These are phyloP conservation scores for Hippocampus zosterae DNA, from an alignment of 2,113 vertebrate species.

Conservation along the genomic window DNA sequence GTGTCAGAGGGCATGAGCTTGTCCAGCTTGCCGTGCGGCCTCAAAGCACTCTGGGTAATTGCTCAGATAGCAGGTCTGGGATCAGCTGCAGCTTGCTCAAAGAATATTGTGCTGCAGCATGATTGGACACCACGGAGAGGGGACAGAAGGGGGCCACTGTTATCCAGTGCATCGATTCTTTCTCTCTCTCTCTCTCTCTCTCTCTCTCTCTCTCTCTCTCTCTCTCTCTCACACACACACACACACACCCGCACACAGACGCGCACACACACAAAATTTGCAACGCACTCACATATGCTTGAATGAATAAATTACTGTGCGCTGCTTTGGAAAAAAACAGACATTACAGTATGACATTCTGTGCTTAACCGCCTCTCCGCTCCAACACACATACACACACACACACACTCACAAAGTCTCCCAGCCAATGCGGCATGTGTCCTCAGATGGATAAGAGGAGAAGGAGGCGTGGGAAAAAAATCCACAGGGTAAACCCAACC, in stretches of 20 bases:
- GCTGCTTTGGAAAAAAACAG: conserved; percentile 41
- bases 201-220: no score
- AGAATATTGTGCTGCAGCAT: conserved; percentile 47
- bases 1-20: conserved; percentile 64
- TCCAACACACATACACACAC: background rate
- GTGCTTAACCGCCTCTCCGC: conserved; percentile 4
- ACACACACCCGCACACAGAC: conserved; percentile 20
- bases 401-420: conserved; percentile 12
- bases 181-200: conserved; percentile 8
- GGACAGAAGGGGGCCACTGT: conserved; percentile 69
- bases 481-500: conserved; percentile 61
- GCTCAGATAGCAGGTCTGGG: conserved; percentile 70
- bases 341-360: conserved; percentile 50
- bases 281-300: conserved; percentile 44
- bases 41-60: conserved; percentile 72
- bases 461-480: conserved; percentile 61
- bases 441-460: conserved; percentile 56
- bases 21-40: conserved; percentile 61
- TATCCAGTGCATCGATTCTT: conserved; percentile 62
- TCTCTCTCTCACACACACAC: conserved; percentile 4
- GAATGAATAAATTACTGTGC: conserved; percentile 41
- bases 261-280: conserved; percentile 46
- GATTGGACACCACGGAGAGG: conserved; percentile 60
- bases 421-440: conserved; percentile 49
- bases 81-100: conserved; percentile 68